Evolutionary conservation across 2,113 vertebrate genomes (phyloP).

Genomic region (Triplophysa dalaica): DNA sequence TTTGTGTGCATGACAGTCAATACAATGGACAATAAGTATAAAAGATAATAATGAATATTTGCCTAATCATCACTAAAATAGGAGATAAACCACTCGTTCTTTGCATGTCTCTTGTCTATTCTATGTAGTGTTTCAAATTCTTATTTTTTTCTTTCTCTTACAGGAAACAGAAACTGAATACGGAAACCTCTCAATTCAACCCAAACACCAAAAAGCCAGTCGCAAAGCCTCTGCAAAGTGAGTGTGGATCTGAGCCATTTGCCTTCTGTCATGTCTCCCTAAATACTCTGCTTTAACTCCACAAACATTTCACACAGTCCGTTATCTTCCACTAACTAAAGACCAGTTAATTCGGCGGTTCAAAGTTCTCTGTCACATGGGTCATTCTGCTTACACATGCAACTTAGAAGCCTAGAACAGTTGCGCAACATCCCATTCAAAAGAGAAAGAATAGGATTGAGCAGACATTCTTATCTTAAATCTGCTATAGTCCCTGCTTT

Average conservation of each 20-base stretch:
- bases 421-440: constrained; percentile 29
- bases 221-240: constrained; percentile 84
- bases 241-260: constrained; percentile 58
- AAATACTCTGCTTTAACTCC: background rate
- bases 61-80: background rate
- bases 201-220: constrained; percentile 72
- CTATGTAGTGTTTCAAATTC: background rate
- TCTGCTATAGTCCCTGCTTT: background rate
- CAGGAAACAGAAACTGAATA: constrained; percentile 84
- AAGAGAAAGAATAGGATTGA: constrained; percentile 7
- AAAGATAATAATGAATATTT: background rate
- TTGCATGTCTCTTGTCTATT: background rate
- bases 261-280: background rate
- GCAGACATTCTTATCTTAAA: background rate
- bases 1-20: constrained; percentile 2
- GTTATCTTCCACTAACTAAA: background rate
- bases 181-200: constrained; percentile 83
- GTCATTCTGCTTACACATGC: constrained; percentile 41
- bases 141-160: constrained; percentile 7
- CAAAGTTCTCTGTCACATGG: constrained; percentile 41
- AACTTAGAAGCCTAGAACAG: constrained; percentile 16
- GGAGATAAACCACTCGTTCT: background rate
- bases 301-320: constrained; percentile 2
- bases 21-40: too few species aligned
- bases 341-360: constrained; percentile 22